Base-by-base conservation (phyloP, 2,113 vertebrate species). In the Chionis minor region DNA sequence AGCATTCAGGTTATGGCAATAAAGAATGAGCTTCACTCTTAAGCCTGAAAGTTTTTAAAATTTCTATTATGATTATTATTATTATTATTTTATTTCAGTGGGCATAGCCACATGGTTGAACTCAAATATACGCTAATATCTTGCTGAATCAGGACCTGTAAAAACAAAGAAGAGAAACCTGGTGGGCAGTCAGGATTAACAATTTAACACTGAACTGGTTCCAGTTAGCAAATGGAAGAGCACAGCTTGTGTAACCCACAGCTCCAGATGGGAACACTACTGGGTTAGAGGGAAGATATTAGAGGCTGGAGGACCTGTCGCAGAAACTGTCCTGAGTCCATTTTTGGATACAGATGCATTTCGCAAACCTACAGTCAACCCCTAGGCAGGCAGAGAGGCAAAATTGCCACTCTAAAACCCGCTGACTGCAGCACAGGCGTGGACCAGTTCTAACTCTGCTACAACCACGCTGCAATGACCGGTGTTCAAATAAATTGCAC, bases 401-500 rank as follows among this genome's bases (percentile, higher is more conserved):
- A 89, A 90, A 95, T 28, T 91, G 16, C 78, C 55, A 12, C 71
- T 91, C 49, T 75, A 52, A 95, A 92, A 55, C 66, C 70, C 17
- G 8, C 81, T 82, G 62, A 84, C 58, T 91, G n/a, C 66, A 62
- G 63, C 66, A 87, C 27, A 90, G 74, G 59, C 8, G 3, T 15
- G 38, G 20, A 65, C 33, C 66, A 74, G 8, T 51, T 35, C 69
- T 81, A 74, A 69, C 74, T 88, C 82, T 62, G 44, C 84, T 72
- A 27, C 54, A 82, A 91, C 73, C 23, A 11, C 9, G 14, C 87
- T 83, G 47, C 81, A 63, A 44, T 19, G 79, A 59, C 58, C 22
- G n/a, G 70, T 70, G 56, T 59, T 92, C 83, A 85, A 92, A 91
- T 56, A 94, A 97, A 95, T 87, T 92, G 74, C 74, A 54, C 58